Percentiles rank a stretch among this genome's conserved stretches.
Conservation (phyloP, 2,888 invertebrate genomes). For the Dasypolia templi region DNA sequence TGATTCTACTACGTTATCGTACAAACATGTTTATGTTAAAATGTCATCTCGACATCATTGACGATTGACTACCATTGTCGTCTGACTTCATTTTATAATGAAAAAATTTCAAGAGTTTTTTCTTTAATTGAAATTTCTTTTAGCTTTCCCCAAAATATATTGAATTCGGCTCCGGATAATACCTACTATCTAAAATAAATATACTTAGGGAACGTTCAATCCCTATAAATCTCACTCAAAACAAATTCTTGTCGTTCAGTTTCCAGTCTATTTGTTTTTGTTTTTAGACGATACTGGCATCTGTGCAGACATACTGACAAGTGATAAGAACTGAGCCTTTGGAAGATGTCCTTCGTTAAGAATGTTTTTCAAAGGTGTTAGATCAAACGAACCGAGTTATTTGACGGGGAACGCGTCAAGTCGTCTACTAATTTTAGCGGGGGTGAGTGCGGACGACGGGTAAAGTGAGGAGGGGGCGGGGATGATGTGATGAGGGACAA, state of each 20-base stretch:
- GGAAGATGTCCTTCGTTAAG: slow-evolving; percentile 43
- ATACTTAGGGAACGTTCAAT: slow-evolving; percentile 8
- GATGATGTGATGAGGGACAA: slow-evolving; percentile 65
- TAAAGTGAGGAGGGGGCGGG: background rate
- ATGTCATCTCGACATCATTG: background rate
- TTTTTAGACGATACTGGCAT: slow-evolving; percentile 11
- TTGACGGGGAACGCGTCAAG: slow-evolving; percentile 51
- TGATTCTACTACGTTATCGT: background rate
- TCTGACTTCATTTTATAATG: too few relatives aligned
- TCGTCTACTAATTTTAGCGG: slow-evolving; percentile 55
- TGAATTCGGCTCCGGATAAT: background rate
- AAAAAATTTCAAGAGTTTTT: background rate
- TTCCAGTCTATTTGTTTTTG: slow-evolving; percentile 39
- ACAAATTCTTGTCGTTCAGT: slow-evolving; percentile 23
- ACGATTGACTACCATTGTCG: too few relatives aligned
- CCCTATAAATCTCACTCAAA: slow-evolving; percentile 6
- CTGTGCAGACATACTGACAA: slow-evolving; percentile 34
- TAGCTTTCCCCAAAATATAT: background rate
- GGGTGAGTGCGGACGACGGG: slow-evolving; percentile 56
- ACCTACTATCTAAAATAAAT: slow-evolving; percentile 7
- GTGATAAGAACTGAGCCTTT: slow-evolving; percentile 38
- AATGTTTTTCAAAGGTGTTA: slow-evolving; percentile 41
- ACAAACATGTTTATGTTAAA: background rate
- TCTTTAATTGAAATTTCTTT: background rate
- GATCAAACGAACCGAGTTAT: slow-evolving; percentile 56